Conservation (phyloP, 2,113 vertebrate species). For the Platysteira castanea region DNA sequence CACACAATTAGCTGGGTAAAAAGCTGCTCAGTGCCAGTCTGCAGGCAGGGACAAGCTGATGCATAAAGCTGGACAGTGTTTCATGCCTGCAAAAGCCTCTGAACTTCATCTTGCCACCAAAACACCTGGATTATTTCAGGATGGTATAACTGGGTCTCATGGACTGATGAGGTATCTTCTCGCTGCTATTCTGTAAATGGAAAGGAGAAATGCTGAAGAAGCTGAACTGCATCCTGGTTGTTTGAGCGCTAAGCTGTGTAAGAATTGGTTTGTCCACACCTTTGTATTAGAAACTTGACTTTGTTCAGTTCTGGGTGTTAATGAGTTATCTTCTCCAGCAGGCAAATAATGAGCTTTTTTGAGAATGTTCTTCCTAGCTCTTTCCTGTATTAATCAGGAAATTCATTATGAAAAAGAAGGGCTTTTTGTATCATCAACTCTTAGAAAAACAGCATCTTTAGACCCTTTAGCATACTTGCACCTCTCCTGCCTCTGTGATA, state of each 20-base stretch:
- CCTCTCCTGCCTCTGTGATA: background rate
- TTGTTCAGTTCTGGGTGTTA: background rate
- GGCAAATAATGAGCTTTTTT: background rate
- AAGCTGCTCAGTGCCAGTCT: background rate
- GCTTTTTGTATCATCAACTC: background rate
- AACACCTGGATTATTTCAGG: background rate
- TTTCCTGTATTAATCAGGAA: constrained; percentile 23
- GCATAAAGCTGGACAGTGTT: background rate
- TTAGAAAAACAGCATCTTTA: background rate
- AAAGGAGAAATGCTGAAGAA: background rate
- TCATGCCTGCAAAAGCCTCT: background rate
- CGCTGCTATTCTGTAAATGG: background rate
- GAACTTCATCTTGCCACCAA: background rate
- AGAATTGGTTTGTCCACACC: background rate
- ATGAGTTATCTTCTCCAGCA: background rate
- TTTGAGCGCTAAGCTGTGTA: background rate
- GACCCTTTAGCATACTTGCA: background rate
- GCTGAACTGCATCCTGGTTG: background rate
- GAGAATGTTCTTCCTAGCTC: constrained; percentile 17
- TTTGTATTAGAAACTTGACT: background rate
- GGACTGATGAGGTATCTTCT: background rate
- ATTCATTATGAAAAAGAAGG: background rate
- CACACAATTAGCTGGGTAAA: constrained; percentile 27
- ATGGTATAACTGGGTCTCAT: background rate
- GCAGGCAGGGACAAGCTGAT: background rate